Evolutionary conservation across 1,140 invertebrate genomes (phyloP), one percentile per base, ranked within the genome.

Genomic region (Lepidurus packardi): DNA sequence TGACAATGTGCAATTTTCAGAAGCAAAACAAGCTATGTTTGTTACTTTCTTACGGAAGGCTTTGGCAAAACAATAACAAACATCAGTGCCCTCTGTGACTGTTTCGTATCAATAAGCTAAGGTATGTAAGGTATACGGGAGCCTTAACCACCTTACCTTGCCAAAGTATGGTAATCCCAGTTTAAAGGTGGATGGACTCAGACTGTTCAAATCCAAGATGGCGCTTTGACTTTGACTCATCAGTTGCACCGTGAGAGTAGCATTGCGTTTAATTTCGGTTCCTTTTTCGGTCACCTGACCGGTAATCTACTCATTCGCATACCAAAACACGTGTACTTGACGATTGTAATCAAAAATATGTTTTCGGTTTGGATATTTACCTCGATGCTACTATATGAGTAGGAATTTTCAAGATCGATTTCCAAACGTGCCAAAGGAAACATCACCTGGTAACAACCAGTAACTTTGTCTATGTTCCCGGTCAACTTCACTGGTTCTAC

Each of bases 131-230:
- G n/a, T n/a, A n/a, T n/a, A n/a, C n/a, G n/a, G n/a, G n/a, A n/a
- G n/a, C n/a, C n/a, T n/a, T 65, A 7, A 7, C 13, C 21, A 65
- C 0, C 78, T 74, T 79, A 90, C 88, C 84, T 90, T 90, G 79
- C 90, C 87, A 80, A 88, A 87, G 81, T 90, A 90, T 1, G 90
- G 90, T 53, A 91, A 83, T 42, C 88, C 89, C 1, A 89, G 88
- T 80, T 90, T 90, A 79, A 90, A 89, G 79, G 88, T 88, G 73
- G 87, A 86, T 1, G 87, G 83, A 3, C 87, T 86, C 24, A 13
- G 16, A 16, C 2, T 65, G 7, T n/a, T 21, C 16, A 65, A 21
- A 11, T 13, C 86, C 9, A 90, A 80, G 0, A 87, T 21, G 16
- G 9, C 87, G 86, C 7, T 90, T 80, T 0, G 87, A 34, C 2